These are phyloP conservation scores for Palloptera scutellata DNA, from an alignment of 2,888 invertebrate species.

Conservation along the genomic window DNA sequence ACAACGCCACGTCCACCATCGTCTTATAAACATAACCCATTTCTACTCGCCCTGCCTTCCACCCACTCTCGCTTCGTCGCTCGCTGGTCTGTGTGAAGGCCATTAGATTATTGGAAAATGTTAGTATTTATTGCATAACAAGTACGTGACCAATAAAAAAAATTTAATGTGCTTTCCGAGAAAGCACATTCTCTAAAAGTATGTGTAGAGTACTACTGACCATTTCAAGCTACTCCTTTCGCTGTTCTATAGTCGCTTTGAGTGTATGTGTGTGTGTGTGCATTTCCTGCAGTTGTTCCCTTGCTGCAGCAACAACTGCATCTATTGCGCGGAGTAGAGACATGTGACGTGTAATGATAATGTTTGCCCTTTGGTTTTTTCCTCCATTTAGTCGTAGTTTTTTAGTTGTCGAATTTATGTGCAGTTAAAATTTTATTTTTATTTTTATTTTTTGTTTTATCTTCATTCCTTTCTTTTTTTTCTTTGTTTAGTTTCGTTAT, in stretches of 20 bases:
- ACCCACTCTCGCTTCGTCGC: conserved; percentile 17
- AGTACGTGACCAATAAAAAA: conserved; percentile 48
- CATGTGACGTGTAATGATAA: conserved; percentile 25
- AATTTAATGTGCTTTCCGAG: conserved; percentile 37
- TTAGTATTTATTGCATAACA: conserved; percentile 55
- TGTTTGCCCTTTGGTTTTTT: conserved; percentile 6
- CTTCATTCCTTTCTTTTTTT: background rate
- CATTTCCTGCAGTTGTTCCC: background rate
- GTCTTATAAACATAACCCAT: conserved; percentile 5
- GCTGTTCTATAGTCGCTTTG: background rate
- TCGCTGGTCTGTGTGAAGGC: conserved; percentile 36
- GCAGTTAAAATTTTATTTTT: conserved; percentile 6
- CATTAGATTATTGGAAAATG: conserved; percentile 58
- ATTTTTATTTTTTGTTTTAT: conserved; percentile 18
- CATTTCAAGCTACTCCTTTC: background rate
- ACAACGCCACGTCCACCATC: background rate
- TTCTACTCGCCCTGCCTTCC: background rate
- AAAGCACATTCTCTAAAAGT: background rate
- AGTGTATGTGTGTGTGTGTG: background rate
- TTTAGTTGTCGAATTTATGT: conserved; percentile 20
- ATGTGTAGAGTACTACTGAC: background rate
- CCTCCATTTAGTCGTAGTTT: background rate
- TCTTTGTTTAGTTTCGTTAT: too few species aligned
- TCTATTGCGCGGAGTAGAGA: conserved; percentile 7
- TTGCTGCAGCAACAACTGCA: background rate